These are phyloP conservation scores for Mycteria americana DNA, from an alignment of 2,797 vertebrate species.

Conservation along the genomic window DNA sequence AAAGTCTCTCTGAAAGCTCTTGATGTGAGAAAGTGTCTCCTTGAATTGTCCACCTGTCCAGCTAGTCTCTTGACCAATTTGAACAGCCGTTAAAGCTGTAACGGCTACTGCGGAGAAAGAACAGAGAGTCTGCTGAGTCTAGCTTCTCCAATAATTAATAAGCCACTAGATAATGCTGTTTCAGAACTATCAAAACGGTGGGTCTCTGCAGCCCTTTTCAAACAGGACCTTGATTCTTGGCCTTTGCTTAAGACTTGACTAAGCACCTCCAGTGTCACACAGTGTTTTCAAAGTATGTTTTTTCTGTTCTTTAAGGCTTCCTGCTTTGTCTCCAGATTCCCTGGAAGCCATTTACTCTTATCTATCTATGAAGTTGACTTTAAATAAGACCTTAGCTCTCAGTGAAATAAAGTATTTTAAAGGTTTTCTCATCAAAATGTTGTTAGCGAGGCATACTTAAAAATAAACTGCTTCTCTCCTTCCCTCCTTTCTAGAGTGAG, in stretches of 20 bases:
- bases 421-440: not conserved
- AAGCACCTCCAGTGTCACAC: not conserved
- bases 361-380: not conserved
- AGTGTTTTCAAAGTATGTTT: not conserved
- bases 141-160: not conserved
- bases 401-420: slow-evolving; percentile 15
- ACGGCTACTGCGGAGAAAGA: not conserved
- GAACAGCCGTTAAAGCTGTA: not conserved
- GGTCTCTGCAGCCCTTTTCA: not conserved
- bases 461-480: slow-evolving; percentile 24
- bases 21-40: not conserved
- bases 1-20: not conserved
- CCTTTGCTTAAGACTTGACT: not conserved
- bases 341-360: not conserved
- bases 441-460: not conserved
- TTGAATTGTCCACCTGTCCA: not conserved
- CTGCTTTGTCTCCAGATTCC: not conserved
- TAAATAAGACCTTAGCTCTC: not conserved
- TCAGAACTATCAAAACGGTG: not conserved
- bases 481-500: not conserved
- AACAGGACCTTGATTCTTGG: not conserved
- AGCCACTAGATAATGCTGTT: not conserved
- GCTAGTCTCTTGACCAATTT: not conserved
- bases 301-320: not conserved
- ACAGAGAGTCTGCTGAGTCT: not conserved